These are phyloP conservation scores for Periophthalmus modestus DNA, from an alignment of 2,113 vertebrate genomes.

Conservation along the genomic window DNA sequence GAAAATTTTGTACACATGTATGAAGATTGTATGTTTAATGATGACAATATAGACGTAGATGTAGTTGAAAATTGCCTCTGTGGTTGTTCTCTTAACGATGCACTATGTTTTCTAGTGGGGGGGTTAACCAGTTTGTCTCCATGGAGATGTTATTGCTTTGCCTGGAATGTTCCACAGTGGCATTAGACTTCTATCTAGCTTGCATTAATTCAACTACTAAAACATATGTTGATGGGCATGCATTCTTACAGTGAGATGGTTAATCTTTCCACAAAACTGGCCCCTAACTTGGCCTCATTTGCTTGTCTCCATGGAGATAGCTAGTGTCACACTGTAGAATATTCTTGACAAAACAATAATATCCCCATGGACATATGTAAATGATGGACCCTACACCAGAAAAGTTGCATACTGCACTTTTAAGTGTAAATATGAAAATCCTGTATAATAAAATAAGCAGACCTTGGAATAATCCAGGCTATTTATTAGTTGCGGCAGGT, in stretches of 20 bases:
- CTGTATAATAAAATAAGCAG: conserved; percentile 12
- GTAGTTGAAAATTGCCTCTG: neutral
- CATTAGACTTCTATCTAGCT: neutral
- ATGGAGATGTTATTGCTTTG: neutral
- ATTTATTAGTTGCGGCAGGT: conserved; percentile 8
- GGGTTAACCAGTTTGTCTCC: neutral
- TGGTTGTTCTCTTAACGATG: neutral
- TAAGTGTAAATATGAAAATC: conserved; percentile 1
- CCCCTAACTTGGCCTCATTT: neutral
- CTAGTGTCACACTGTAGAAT: too few species aligned
- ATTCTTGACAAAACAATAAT: neutral
- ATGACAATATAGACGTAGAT: neutral
- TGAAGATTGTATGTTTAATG: neutral
- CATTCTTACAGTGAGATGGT: too few species aligned
- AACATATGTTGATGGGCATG: too few species aligned
- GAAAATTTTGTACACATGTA: too few species aligned
- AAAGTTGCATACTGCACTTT: neutral
- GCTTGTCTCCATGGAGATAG: too few species aligned
- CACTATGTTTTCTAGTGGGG: neutral
- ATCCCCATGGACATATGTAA: neutral
- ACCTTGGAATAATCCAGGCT: conserved; percentile 28
- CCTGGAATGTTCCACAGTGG: neutral
- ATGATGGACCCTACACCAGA: neutral
- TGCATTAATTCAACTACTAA: too few species aligned
- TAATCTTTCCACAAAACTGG: neutral